Conservation (phyloP, 1,140 invertebrate genomes). For the Dreissena rostriformis region DNA sequence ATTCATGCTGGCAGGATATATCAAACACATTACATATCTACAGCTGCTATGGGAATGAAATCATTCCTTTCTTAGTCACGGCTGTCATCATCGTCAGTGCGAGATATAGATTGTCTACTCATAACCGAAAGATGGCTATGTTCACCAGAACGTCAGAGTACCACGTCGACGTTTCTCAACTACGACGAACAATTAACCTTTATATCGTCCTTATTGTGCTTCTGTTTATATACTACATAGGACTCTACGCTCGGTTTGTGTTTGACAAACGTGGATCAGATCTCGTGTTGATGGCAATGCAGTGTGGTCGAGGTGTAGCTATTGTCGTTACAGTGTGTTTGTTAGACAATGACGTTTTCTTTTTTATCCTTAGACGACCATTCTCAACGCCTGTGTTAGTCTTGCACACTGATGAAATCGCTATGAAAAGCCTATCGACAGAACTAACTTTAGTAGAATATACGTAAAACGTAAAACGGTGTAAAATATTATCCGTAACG, state of each 20-base stretch:
- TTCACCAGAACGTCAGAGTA: neutral
- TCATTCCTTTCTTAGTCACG: neutral
- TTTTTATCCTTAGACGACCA: neutral
- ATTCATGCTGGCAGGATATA: neutral
- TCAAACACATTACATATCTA: neutral
- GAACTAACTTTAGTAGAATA: too few species aligned
- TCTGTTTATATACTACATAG: neutral
- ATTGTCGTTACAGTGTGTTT: neutral
- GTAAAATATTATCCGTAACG: too few species aligned
- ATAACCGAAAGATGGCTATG: neutral
- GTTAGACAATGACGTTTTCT: neutral
- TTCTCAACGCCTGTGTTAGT: neutral
- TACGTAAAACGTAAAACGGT: too few species aligned
- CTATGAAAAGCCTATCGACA: too few species aligned
- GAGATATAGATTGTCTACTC: neutral
- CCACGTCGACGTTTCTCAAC: neutral
- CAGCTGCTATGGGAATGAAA: neutral
- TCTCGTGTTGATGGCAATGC: neutral
- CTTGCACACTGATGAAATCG: neutral
- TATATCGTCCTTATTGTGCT: neutral
- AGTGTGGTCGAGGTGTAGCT: neutral
- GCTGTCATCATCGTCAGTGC: neutral
- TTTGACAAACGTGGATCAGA: neutral
- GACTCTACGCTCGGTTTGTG: neutral
- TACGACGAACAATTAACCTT: neutral